Conservation (phyloP, 2,888 invertebrate species). For the Amphiduros pacificus region DNA sequence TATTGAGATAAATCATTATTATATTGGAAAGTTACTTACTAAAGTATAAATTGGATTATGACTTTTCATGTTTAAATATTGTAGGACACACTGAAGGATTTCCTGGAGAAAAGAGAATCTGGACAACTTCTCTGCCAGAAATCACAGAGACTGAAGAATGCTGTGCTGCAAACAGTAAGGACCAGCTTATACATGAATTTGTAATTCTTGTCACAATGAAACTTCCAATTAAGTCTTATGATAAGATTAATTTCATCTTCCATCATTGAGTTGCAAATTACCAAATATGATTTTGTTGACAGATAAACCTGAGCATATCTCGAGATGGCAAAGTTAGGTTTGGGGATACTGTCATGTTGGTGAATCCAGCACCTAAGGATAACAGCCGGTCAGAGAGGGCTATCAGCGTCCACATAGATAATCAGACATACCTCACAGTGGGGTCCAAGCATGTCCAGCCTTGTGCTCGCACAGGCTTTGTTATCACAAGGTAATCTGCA, state of each 20-base stretch:
- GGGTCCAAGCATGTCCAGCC: slow-evolving; percentile 31
- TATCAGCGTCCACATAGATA: slow-evolving; percentile 40
- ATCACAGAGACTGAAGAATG: slow-evolving; percentile 35
- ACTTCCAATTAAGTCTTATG: too few species aligned
- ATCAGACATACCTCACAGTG: slow-evolving; percentile 30
- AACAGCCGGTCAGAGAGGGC: slow-evolving; percentile 41
- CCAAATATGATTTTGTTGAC: slow-evolving; percentile 12
- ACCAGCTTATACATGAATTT: too few species aligned
- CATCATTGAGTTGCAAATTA: too few species aligned
- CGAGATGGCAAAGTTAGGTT: slow-evolving; percentile 53
- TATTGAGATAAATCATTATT: too few species aligned
- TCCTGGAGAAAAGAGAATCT: slow-evolving; percentile 48
- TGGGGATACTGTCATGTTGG: slow-evolving; percentile 49
- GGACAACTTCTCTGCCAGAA: slow-evolving; percentile 55
- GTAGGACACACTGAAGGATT: slow-evolving; percentile 57
- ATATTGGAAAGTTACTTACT: too few species aligned
- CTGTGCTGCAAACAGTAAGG: slow-evolving; percentile 1
- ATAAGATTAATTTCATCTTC: too few species aligned
- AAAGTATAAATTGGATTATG: too few species aligned
- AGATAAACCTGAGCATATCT: slow-evolving; percentile 47
- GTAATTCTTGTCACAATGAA: too few species aligned
- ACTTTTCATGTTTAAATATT: too few species aligned
- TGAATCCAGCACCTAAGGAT: slow-evolving; percentile 38
- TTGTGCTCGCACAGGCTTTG: slow-evolving; percentile 41
- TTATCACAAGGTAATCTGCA: slow-evolving; percentile 45